These are phyloP conservation scores for Rhingia campestris DNA, from an alignment of 2,888 invertebrate species.

Conservation along the genomic window DNA sequence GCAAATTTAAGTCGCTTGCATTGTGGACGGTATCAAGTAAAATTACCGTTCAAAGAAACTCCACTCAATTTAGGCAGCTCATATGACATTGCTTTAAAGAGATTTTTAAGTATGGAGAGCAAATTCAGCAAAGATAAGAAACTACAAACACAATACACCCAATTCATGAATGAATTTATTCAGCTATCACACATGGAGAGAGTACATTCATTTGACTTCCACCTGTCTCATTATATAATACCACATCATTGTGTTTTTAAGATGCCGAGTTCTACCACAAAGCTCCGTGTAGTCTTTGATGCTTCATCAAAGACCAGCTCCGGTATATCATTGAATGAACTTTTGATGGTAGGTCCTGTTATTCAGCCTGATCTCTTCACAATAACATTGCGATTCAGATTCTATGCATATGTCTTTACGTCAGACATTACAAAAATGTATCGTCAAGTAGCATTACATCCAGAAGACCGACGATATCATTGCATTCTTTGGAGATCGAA, in stretches of 20 bases:
- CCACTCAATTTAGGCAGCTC: no score
- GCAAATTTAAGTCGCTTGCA: not conserved
- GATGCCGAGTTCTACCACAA: conserved; percentile 46
- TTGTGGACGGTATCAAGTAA: conserved; percentile 39
- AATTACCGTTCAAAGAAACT: no score
- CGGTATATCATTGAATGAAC: conserved; percentile 32
- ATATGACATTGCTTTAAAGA: no score
- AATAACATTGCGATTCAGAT: no score
- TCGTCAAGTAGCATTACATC: conserved; percentile 11
- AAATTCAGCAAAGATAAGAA: conserved; percentile 34
- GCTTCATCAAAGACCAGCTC: conserved; percentile 35
- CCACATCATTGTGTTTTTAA: conserved; percentile 52
- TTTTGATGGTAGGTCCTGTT: conserved; percentile 33
- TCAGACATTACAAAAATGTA: no score
- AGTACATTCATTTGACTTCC: conserved; percentile 28
- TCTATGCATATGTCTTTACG: no score
- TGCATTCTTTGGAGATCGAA: conserved; percentile 34
- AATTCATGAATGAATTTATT: conserved; percentile 39
- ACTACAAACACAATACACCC: conserved; percentile 25
- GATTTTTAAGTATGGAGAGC: conserved; percentile 46
- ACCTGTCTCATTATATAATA: conserved; percentile 38
- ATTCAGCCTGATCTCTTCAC: conserved; percentile 11
- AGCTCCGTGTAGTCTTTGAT: conserved; percentile 47
- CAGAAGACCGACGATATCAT: conserved; percentile 18
- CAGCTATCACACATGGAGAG: conserved; percentile 36